Conservation (phyloP, 2,888 invertebrate species). For the Nesidiocoris tenuis region DNA sequence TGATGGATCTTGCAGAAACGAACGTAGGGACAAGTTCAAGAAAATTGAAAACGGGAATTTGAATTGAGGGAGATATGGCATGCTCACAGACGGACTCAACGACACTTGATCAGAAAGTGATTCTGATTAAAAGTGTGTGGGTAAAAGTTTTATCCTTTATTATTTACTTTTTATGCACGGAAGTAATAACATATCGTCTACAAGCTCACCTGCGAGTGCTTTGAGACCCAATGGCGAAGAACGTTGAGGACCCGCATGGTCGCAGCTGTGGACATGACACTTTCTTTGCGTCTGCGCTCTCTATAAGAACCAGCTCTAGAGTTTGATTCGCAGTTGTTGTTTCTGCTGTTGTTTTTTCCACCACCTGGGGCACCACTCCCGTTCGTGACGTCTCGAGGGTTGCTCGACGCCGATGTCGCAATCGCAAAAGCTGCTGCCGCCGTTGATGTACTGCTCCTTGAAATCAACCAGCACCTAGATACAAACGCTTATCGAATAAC, state of each 20-base stretch:
- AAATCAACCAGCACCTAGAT: constrained; percentile 13
- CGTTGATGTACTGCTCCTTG: constrained; percentile 79
- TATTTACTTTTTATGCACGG: too few relatives aligned
- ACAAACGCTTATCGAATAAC: neutral
- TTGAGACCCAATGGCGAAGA: constrained; percentile 86
- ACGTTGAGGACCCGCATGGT: constrained; percentile 91
- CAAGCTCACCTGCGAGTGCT: constrained; percentile 73
- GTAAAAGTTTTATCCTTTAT: too few relatives aligned
- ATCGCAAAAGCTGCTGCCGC: constrained; percentile 89
- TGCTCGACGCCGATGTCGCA: constrained; percentile 83
- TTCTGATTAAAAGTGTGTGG: too few relatives aligned
- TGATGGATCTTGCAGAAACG: too few relatives aligned
- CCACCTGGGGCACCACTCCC: constrained; percentile 28
- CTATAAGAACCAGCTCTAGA: constrained; percentile 53
- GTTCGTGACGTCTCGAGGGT: constrained; percentile 66
- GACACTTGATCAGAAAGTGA: too few relatives aligned
- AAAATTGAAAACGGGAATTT: too few relatives aligned
- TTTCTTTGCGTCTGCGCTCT: constrained; percentile 60
- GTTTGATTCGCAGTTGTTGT: constrained; percentile 18
- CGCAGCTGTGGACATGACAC: constrained; percentile 87
- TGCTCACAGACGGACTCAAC: too few relatives aligned
- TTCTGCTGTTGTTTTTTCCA: constrained; percentile 13
- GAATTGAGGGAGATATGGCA: too few relatives aligned
- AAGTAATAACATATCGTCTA: too few relatives aligned
- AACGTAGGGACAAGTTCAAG: too few relatives aligned